Evolutionary conservation across 1,140 invertebrate species (phyloP), one percentile per base, ranked within the genome.

Genomic region (Tetragonula clypearis): DNA sequence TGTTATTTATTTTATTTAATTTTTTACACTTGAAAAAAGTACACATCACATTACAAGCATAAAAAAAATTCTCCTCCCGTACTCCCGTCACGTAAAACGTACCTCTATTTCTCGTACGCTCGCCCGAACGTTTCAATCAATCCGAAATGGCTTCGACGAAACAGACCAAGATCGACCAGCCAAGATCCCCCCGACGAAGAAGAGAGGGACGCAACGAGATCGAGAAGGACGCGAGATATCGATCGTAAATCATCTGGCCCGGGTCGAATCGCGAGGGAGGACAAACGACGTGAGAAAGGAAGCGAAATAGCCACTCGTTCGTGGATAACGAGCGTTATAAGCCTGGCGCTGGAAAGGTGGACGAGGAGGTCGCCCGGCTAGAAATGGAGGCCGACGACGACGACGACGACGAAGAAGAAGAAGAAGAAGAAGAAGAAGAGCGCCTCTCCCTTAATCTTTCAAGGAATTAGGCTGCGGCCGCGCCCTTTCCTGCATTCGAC

Each of bases 401-500:
- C 30, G n/a, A 6, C n/a, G 41, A 41, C 4, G 41, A 41, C 4
- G 3, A 41, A 5, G 41, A 41, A 8, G 41, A 49, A 8, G 41
- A 49, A 49, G 41, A 49, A 49, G 41, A 49, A 49, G 41, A 65
- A 89, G 88, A 87, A 87, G 85, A 82, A 41, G 75, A 30, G 65
- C 66, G 56, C 92, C 94, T 93, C 94, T 91, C 94, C 41, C 93
- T 95, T 92, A 93, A 94, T 94, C 92, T 94, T 90, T 93, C 92
- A 92, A 94, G 91, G 93, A 95, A 95, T 94, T 94, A 94, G 93
- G 87, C 90, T 88, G 77, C 68, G 85, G 93, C 92, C 94, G 93
- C 94, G 89, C 94, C 94, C 92, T 95, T 95, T 94, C 94, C 94
- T 95, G 94, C 94, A 94, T 94, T 94, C 93, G 94, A 94, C 87